These are phyloP conservation scores for Oceanodroma tethys DNA, from an alignment of 2,113 vertebrate species.

Conservation along the genomic window DNA sequence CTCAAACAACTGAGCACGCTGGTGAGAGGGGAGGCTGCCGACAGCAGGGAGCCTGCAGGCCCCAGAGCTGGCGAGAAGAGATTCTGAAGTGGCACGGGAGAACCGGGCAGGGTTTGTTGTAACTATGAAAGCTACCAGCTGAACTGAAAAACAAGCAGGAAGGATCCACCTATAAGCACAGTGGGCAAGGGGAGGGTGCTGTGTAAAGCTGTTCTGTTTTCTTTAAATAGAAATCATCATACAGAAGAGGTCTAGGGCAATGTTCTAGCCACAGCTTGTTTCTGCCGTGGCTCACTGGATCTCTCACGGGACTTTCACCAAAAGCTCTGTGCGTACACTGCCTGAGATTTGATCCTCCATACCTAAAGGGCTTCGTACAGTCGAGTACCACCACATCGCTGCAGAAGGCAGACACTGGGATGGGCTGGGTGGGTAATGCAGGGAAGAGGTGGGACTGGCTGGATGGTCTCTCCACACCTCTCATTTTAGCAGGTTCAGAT, in stretches of 20 bases:
- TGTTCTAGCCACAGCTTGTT: background rate
- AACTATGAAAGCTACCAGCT: background rate
- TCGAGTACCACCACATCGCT: background rate
- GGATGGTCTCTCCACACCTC: background rate
- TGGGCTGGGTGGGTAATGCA: no score
- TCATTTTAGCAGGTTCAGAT: background rate
- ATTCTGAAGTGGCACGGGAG: background rate
- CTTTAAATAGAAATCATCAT: background rate
- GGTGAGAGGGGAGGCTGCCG: background rate
- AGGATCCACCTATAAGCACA: background rate
- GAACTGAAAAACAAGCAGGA: background rate
- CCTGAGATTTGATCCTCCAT: background rate
- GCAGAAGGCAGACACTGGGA: background rate
- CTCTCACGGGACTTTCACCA: background rate
- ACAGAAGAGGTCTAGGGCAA: background rate
- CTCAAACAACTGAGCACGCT: background rate
- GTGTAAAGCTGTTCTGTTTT: background rate
- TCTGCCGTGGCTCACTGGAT: background rate
- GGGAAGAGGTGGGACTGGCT: background rate
- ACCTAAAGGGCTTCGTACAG: background rate
- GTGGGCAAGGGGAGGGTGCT: background rate
- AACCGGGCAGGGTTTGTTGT: background rate
- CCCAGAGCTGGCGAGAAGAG: background rate
- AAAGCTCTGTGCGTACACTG: background rate
- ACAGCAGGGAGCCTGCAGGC: background rate